A percentile compares a stretch with the other conserved stretches of the same genome.
phyloP scores from a whole-genome alignment of 2,797 vertebrate species.

The Anabas testudineus region DNA sequence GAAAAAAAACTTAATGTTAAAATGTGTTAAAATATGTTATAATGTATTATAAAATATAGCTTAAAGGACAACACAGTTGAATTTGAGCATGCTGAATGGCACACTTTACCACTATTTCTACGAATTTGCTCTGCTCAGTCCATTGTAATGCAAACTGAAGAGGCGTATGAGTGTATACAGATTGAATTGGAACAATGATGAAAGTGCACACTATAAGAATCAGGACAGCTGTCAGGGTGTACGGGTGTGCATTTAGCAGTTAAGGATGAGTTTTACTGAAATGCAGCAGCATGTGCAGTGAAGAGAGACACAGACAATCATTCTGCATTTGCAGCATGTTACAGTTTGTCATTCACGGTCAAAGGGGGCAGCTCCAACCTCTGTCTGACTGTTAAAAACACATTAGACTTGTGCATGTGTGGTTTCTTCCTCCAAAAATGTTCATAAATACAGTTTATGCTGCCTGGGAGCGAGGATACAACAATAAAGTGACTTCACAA shows the following conservation, averaged over 20 bases:
- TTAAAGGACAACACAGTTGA: constrained; percentile 32
- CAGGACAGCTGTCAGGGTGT: constrained; percentile 64
- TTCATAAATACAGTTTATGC: constrained; percentile 23
- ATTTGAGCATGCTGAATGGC: constrained; percentile 45
- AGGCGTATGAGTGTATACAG: constrained; percentile 41
- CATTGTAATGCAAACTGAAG: constrained; percentile 74
- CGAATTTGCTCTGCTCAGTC: constrained; percentile 42
- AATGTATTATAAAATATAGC: constrained; percentile 25
- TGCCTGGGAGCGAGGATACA: constrained; percentile 1
- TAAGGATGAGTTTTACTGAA: constrained; percentile 37
- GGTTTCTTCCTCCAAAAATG: constrained; percentile 12
- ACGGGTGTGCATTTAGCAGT: constrained; percentile 29
- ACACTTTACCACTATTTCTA: constrained; percentile 47
- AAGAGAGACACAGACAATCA: constrained; percentile 6
- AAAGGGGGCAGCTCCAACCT: constrained; percentile 25
- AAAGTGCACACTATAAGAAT: constrained; percentile 59
- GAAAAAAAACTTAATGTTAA: background rate
- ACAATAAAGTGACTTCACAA: constrained; percentile 1
- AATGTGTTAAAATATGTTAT: constrained; percentile 37
- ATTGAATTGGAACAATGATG: constrained; percentile 71
- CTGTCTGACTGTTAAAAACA: constrained; percentile 18
- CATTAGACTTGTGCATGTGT: constrained; percentile 17
- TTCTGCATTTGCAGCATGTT: constrained; percentile 19
- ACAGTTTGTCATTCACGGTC: constrained; percentile 36
- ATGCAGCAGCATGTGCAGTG: constrained; percentile 17